Base-by-base conservation (phyloP, 1,140 invertebrate species). In the Condylostylus longicornis region DNA sequence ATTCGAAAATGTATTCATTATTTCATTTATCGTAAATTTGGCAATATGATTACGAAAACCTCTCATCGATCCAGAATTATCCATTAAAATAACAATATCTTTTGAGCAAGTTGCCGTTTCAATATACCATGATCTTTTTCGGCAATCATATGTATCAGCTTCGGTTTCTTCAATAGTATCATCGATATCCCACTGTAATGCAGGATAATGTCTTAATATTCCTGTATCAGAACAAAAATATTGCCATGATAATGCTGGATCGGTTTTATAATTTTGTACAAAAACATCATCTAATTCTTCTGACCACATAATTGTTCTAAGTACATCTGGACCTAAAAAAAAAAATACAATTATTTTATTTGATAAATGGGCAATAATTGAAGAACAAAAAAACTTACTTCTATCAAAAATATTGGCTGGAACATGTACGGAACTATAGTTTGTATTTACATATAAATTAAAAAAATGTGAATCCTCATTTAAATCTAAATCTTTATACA, bases 71-170 rank as follows among this genome's bases (percentile, higher is more conserved):
- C 95, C 96, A 38, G 88, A 87, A 25, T 75, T 77, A 57, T 99
- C 96, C 27, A 99, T 69, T 17, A 99, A 64, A 41, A 99, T 94
- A 15, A 99, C 75, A 43, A 98, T 78, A 55, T 98, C 93, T 63
- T 98, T 98, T 8, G 91, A 90, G 46, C 89, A 93, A 1, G 91
- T 94, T 1, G 94, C 87, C 2, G 94, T 93, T 63, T 95, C 83
- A 42, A 98, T 93, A 58, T 94, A 98, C 88, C 89, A 94, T 17
- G 81, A 82, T 31, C 82, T 67, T 13, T 81, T 77, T 8, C 89
- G 72, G 48, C 84, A 89, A 52, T 93, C 88, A 51, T 87, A 94
- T 2, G 75, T 61, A 54, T 82, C 79, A 7, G 69, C 65, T 23
- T 67, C 45, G 0, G 62, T 53, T 9, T 68, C 66, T 1, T 52